Base-by-base conservation (phyloP, 1,140 invertebrate genomes). In the Cherax quadricarinatus region DNA sequence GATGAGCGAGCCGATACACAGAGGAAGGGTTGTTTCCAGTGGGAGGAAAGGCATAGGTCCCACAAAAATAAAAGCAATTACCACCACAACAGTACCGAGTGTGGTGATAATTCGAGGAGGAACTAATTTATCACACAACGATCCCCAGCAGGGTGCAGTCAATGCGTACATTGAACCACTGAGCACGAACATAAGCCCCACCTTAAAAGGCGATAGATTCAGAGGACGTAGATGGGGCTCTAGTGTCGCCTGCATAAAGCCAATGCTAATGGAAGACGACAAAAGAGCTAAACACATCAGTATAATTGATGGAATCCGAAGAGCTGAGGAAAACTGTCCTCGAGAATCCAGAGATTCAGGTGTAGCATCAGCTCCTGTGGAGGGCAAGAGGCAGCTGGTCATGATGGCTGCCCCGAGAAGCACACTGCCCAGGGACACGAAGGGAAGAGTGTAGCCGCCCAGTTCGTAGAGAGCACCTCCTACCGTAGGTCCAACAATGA, bases 381-480 rank as follows among this genome's bases (percentile, higher is more conserved):
- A 96, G 0, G 97, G 98, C 94, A 97, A 95, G 1, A 97, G 96
- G 78, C 97, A 96, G 60, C 96, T 96, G 14, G 97, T 98, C 94
- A 98, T 96, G 7, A 97, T 94, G 12, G 97, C 97, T 6, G 97
- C 97, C 1, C 96, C 94, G 94, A 99, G 97, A 0, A 99, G 95
- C 0, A 97, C 95, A 4, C 96, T 96, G 1, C 98, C 98, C 80
- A 98, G 95, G 0, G 98, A 97, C 5, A 97, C 97, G 95, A 99
- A 99, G 0, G 98, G 98, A 6, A 98, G 96, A 0, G 96, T 96
- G 95, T 98, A 99, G 1, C 98, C 98, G 30, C 98, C 98, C 4
- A 96, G 94, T 95, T 97, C 94, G 94, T 97, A 98, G 0, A 98
- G 95, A 12, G 96, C 96, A 9, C 98, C 98, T 1, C 98, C 98